A percentile compares a stretch with the other conserved stretches of the same genome.
Conservation (phyloP, 2,797 vertebrate species). For the Limnodromus scolopaceus region DNA sequence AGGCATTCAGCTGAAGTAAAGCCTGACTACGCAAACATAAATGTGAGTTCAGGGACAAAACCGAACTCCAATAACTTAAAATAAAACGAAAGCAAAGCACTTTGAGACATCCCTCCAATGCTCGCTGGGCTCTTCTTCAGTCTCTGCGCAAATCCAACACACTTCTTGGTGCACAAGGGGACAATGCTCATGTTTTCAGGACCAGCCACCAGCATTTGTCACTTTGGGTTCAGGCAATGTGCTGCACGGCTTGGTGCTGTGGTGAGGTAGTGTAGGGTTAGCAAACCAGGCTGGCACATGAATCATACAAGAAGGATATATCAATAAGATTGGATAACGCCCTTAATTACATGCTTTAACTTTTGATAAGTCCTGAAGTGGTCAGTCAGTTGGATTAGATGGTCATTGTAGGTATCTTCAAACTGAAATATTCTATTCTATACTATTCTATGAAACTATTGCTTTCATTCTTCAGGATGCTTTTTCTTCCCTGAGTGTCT, state of each 20-base stretch:
- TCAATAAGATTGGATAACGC: too few relatives aligned
- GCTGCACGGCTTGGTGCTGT: background rate
- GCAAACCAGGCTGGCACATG: background rate
- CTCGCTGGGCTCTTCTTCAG: rapidly evolving
- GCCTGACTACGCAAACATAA: background rate
- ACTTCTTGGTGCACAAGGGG: rapidly evolving
- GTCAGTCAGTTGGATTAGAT: background rate
- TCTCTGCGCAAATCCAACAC: background rate
- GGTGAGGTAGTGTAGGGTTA: rapidly evolving
- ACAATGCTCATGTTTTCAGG: rapidly evolving
- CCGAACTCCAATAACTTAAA: background rate
- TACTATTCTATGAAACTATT: background rate
- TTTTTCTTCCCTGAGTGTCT: background rate
- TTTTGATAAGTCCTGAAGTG: background rate
- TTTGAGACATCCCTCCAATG: rapidly evolving
- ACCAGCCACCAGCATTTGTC: rapidly evolving
- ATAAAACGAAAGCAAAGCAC: background rate
- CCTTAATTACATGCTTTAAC: background rate
- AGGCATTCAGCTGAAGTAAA: background rate
- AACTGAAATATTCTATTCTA: background rate
- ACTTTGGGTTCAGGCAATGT: background rate
- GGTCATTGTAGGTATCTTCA: background rate
- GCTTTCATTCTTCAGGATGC: background rate
- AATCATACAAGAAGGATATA: background rate
- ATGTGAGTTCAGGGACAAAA: background rate